A percentile compares a stretch with the other conserved stretches of the same genome.
Evolutionary conservation across 2,113 vertebrate species (phyloP).

Genomic region (Cynocephalus volans): DNA sequence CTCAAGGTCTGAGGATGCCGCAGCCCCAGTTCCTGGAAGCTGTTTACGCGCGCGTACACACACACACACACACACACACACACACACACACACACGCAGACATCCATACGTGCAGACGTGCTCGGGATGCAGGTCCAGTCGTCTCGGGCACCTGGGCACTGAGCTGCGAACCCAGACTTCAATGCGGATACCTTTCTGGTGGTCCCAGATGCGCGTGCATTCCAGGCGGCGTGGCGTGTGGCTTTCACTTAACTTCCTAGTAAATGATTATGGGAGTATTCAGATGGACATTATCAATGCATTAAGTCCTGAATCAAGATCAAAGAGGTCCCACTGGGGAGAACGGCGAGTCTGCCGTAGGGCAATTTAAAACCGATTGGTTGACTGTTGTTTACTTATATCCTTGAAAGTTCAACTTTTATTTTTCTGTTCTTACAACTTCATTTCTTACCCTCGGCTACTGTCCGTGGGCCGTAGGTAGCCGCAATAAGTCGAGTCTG

Average conservation of each 20-base stretch:
- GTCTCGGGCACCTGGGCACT: slow-evolving; percentile 52
- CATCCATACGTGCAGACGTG: slow-evolving; percentile 30
- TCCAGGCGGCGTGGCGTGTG: neutral
- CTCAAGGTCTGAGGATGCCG: slow-evolving; percentile 53
- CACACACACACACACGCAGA: neutral
- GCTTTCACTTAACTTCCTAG: slow-evolving; percentile 75
- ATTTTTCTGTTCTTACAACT: slow-evolving; percentile 75
- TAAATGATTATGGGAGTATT: slow-evolving; percentile 74
- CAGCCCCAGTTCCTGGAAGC: neutral
- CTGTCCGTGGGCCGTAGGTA: neutral
- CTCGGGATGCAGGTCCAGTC: slow-evolving; percentile 6
- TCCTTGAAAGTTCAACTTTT: slow-evolving; percentile 79
- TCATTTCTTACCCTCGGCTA: slow-evolving; percentile 29
- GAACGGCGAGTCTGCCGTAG: slow-evolving; percentile 67
- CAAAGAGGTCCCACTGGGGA: slow-evolving; percentile 77
- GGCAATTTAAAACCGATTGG: neutral
- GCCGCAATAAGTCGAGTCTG: neutral
- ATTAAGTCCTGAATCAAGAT: slow-evolving; percentile 72
- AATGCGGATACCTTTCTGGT: slow-evolving; percentile 13
- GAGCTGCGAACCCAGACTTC: neutral
- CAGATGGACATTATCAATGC: slow-evolving; percentile 72
- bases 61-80: neutral
- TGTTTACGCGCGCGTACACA: slow-evolving; percentile 54
- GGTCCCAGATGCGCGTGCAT: slow-evolving; percentile 66
- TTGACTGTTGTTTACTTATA: neutral